phyloP scores from a whole-genome alignment of 2,888 invertebrate genomes.

The Aphrophora alni region DNA sequence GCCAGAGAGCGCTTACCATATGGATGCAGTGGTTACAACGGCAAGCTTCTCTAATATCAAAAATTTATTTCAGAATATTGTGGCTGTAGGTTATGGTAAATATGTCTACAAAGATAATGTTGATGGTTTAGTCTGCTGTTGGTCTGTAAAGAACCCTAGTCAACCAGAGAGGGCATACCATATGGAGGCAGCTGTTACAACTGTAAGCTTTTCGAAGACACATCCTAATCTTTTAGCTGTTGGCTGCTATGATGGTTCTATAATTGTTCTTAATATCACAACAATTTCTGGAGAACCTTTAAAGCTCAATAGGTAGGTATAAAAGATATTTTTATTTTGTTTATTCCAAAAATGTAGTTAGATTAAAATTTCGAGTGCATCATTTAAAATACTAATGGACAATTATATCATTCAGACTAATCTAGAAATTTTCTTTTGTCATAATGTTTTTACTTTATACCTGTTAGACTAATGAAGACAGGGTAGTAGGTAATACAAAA shows the following conservation, averaged over 20 bases:
- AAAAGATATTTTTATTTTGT: neutral
- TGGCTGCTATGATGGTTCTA: constrained; percentile 76
- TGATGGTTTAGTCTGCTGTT: constrained; percentile 71
- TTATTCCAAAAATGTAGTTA: too few species aligned
- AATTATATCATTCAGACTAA: too few species aligned
- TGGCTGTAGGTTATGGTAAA: constrained; percentile 77
- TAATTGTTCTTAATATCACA: constrained; percentile 75
- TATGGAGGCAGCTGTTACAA: constrained; percentile 69
- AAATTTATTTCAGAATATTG: constrained; percentile 61
- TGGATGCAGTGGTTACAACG: constrained; percentile 69
- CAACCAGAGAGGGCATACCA: constrained; percentile 68
- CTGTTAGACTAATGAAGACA: too few species aligned
- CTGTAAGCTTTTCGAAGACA: constrained; percentile 71
- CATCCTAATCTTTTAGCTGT: constrained; percentile 76
- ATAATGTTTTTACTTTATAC: too few species aligned
- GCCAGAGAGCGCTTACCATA: constrained; percentile 67
- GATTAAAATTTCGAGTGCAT: too few species aligned
- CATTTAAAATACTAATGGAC: too few species aligned
- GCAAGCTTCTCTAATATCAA: constrained; percentile 77
- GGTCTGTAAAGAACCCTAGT: constrained; percentile 78
- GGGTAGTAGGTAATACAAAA: too few species aligned
- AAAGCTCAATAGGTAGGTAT: constrained; percentile 55
- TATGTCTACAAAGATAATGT: constrained; percentile 62
- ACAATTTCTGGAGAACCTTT: constrained; percentile 58
- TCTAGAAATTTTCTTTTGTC: too few species aligned